Base-by-base conservation (phyloP, 2,888 invertebrate species). In the Tenthredo notha region DNA sequence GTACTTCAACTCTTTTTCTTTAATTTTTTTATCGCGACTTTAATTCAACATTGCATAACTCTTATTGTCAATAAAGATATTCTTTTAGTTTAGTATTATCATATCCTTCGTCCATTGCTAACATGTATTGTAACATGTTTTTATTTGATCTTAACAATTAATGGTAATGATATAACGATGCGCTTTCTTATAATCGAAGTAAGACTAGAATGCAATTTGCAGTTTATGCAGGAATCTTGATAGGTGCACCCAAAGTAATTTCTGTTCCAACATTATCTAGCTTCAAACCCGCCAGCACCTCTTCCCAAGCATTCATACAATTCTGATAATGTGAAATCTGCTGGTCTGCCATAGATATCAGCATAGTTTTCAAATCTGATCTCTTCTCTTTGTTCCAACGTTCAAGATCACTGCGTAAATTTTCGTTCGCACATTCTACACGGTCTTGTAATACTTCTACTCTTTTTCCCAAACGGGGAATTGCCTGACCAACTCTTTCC, bases 401-500 rank as follows among this genome's bases (percentile, higher is more conserved):
- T 83, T 96, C 95, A 86, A 96, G 92, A 91, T 96, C 96, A 67
- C 96, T 96, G 82, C 96, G 94, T 43, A 96, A 92, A 90, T 96
- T 95, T 90, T 96, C 96, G 90, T 96, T 96, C 0, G 96, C 96
- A 90, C 96, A 96, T 90, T 96, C 96, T 74, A 96, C 93, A 88
- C 95, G 95, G 92, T 96, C 96, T 90, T 95, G 95, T 78, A 94
- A 91, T 2, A 94, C 90, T 89, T 95, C 95, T 0, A 94, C 94
- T 84, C 94, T 94, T 87, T 95, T 95, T 0, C 94, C 92, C 37
- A 95, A 89, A 75, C 94, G 94, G 0, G 95, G 95, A 88, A 95
- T 95, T 61, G 91, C 90, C 54, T 94, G 93, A 3, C 93, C 93
- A 58, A 93, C 89, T 90, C 92, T 90, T 84, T 93, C 92, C 29